Evolutionary conservation across 2,888 invertebrate species (phyloP).

Genomic region (Euphydryas editha): DNA sequence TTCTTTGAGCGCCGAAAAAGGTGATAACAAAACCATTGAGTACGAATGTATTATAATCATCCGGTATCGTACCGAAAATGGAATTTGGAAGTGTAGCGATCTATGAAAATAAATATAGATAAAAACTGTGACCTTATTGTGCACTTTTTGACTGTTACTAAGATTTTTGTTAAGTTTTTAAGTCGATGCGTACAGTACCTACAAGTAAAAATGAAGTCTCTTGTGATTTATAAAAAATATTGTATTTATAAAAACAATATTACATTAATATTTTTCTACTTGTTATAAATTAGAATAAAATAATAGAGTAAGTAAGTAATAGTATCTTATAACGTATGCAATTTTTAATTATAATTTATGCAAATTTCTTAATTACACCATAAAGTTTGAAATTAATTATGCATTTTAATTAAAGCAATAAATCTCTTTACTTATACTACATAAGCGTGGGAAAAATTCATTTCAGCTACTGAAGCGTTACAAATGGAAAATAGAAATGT

Average conservation of each 20-base stretch:
- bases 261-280: no score
- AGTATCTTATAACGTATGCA: background rate
- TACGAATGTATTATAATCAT: slow-evolving; percentile 37
- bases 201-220: no score
- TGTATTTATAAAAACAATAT: no score
- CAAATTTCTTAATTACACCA: background rate
- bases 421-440: slow-evolving; percentile 16
- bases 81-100: slow-evolving; percentile 28
- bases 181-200: background rate
- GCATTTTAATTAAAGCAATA: background rate
- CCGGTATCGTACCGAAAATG: slow-evolving; percentile 25
- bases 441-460: slow-evolving; percentile 48
- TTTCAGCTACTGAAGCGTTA: slow-evolving; percentile 48
- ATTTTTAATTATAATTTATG: background rate
- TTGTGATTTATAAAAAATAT: no score
- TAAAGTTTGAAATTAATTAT: background rate
- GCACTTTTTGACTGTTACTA: background rate
- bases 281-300: background rate
- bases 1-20: slow-evolving; percentile 34
- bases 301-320: no score
- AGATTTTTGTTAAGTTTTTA: slow-evolving; percentile 4
- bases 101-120: slow-evolving; percentile 12
- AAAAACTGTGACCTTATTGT: slow-evolving; percentile 25
- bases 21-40: slow-evolving; percentile 35
- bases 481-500: slow-evolving; percentile 41